A percentile compares a stretch with the other conserved stretches of the same genome.
Evolutionary conservation across 1,140 invertebrate genomes (phyloP).

Genomic region (Acromyrmex charruanus): DNA sequence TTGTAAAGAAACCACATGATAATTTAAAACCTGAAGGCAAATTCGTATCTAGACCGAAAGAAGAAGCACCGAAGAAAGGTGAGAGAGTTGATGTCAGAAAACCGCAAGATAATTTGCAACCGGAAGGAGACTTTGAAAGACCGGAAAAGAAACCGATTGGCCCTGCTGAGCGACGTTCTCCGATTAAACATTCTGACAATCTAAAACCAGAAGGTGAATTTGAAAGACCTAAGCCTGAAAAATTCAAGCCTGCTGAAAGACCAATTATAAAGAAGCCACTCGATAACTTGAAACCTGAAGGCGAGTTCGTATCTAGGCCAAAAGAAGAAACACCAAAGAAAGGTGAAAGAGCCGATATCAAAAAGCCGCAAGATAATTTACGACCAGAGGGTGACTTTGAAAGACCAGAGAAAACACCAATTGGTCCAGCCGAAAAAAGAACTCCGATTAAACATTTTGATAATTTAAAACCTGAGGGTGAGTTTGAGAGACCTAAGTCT

Average conservation of each 20-base stretch:
- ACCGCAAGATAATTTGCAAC: conserved; percentile 89
- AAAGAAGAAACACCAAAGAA: conserved; percentile 84
- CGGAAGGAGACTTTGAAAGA: conserved; percentile 89
- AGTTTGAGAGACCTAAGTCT: conserved; percentile 77
- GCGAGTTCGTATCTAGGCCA: background rate
- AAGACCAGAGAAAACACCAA: conserved; percentile 74
- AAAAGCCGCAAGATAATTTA: conserved; percentile 88
- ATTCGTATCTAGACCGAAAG: conserved; percentile 82
- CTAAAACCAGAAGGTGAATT: conserved; percentile 88
- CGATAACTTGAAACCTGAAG: too few relatives aligned
- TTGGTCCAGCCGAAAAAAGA: conserved; percentile 87
- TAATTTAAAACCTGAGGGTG: conserved; percentile 89
- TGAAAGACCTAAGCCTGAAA: conserved; percentile 15
- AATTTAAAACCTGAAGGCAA: conserved; percentile 88
- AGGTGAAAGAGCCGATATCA: conserved; percentile 85
- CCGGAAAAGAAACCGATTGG: conserved; percentile 81
- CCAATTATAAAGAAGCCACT: too few relatives aligned
- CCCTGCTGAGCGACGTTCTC: conserved; percentile 87
- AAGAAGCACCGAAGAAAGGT: conserved; percentile 84
- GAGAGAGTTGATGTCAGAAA: conserved; percentile 86
- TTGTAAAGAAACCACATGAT: conserved; percentile 86
- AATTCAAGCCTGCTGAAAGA: too few relatives aligned
- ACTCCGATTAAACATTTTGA: conserved; percentile 88
- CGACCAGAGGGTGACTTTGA: conserved; percentile 90
- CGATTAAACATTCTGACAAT: conserved; percentile 89